Evolutionary conservation across 2,888 invertebrate genomes (phyloP).

Genomic region (Lochmaea capreae): DNA sequence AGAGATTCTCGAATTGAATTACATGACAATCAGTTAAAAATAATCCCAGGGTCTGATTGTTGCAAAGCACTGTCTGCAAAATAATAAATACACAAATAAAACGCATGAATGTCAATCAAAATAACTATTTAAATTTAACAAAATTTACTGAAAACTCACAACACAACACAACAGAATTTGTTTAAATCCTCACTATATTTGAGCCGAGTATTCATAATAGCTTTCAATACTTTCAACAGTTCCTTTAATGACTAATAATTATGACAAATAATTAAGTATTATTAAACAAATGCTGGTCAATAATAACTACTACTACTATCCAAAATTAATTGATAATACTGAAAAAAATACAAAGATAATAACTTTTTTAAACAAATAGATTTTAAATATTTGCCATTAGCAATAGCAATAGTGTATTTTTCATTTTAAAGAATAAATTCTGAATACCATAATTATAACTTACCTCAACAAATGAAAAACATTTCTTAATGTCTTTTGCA

Average conservation of each 20-base stretch:
- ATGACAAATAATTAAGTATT: no score
- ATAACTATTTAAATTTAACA: constrained; percentile 63
- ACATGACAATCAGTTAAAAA: constrained; percentile 44
- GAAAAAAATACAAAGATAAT: no score
- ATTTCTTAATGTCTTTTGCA: constrained; percentile 59
- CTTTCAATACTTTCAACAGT: no score
- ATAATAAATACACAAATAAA: constrained; percentile 51
- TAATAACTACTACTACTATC: no score
- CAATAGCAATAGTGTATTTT: no score
- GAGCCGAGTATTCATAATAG: no score
- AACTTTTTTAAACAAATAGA: no score
- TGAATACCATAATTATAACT: constrained; percentile 9
- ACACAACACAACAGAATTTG: no score
- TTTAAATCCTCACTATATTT: no score
- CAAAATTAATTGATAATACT: background rate
- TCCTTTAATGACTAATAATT: no score
- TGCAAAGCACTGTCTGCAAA: constrained; percentile 57
- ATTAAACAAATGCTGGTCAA: no score
- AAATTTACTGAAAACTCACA: constrained; percentile 9
- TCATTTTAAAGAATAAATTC: background rate
- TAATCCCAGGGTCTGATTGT: constrained; percentile 41
- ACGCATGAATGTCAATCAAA: background rate
- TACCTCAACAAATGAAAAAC: constrained; percentile 52
- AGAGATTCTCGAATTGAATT: constrained; percentile 54
- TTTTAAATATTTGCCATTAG: background rate